Base-by-base conservation (phyloP, 2,888 invertebrate species). In the Leptogaster cylindrica region DNA sequence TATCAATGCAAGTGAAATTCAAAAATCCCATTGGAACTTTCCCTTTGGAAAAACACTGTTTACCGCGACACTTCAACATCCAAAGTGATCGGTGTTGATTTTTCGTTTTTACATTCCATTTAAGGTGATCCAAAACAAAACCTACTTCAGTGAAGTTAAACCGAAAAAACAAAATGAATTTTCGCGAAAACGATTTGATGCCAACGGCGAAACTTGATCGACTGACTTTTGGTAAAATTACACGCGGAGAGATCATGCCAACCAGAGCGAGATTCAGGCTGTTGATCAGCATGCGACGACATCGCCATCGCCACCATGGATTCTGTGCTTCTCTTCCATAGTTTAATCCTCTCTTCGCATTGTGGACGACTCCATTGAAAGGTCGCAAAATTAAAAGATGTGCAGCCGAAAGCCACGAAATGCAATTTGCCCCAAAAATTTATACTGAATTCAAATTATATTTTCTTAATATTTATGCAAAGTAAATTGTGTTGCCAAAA, bases 141-240 rank as follows among this genome's bases (percentile, higher is more conserved):
- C 39, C 55, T 39, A 55, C 55, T 55, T 31, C 33, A 20, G 7
- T 36, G 16, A 3, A 8, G n/a, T 25, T 16, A 55, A 36, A 36
- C 27, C 61, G 44, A 41, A 41, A 61, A 33, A 55, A 33, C 16
- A 33, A 55, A 44, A 61, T 12, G 16, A 28, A 41, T 10, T 61
- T 33, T 61, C 27, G 18, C 61, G 61, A n/a, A 61, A 28, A 65
- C 69, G 69, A 67, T 67, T 67, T 67, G 65, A 69, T 61, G 65
- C 64, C 67, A 67, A 65, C 69, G 69, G 52, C 69, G 67, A 67
- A 65, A 65, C 67, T 61, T 67, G 55, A 41, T 52, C 58, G 67
- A 69, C 69, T 69, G 65, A 69, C 58, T 69, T 69, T 58, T 61
- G 61, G 61, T 18, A 27, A 44, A 61, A 61, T 44, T 61, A 44